Base-by-base conservation (phyloP, 2,888 invertebrate species). In the Melitaea athalia region DNA sequence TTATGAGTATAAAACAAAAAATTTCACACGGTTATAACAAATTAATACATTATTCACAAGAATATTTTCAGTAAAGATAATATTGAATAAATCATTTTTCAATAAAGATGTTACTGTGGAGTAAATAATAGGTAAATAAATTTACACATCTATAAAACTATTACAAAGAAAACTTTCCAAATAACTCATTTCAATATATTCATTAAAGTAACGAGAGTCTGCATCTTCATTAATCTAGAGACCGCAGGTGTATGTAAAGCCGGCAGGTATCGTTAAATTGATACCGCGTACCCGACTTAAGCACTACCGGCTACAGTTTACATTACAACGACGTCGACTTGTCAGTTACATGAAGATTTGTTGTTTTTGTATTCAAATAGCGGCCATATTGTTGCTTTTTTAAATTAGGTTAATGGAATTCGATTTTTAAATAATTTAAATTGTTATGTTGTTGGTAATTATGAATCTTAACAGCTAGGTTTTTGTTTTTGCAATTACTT, bases 231-330 rank as follows among this genome's bases (percentile, higher is more conserved):
- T 65, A 65, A 65, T 60, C 65, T 65, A 57, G 55, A 15, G 47
- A 57, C n/a, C 67, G 17, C 72, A 72, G 72, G 72, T 72, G 72
- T 61, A 17, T 50, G 38, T 52, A 67, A 59, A 67, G 65, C 70
- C 67, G 49, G 62, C 61, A 67, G 65, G 71, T 67, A 69, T 63
- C 68, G 66, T 66, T 64, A 69, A 72, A 69, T 69, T 63, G 67
- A 70, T 68, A 68, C 60, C 59, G 45, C 31, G 31, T 50, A 17
- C 31, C 24, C 52, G 60, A 64, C 70, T 68, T 72, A 72, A 67
- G 67, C 53, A 67, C 63, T 64, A 64, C 57, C 57, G 61, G 64
- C 38, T 59, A 64, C 64, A 70, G 52, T 68, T 68, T 62, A 64
- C 61, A 53, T 68, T 62, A 64, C 61, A 53, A 38, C 52, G 52